Evolutionary conservation across 2,113 vertebrate species (phyloP), one percentile per base, ranked within the genome.

Genomic region (Turnix velox): DNA sequence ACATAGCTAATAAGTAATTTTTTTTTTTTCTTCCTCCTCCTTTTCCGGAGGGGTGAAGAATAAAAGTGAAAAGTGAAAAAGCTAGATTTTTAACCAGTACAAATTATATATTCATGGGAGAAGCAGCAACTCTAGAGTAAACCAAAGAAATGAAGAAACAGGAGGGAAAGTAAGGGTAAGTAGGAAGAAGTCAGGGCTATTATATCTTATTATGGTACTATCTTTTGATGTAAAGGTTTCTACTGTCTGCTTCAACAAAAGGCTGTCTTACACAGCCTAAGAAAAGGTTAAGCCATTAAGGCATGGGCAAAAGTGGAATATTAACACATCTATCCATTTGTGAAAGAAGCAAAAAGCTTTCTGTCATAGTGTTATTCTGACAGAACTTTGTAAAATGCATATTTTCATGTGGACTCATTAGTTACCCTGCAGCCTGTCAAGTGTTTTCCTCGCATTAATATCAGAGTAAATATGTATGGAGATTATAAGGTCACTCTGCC

Each of bases 211-310:
- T 71, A 81, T 1, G 2, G n/a, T 20, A 18, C 35, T 78, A 33
- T 37, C 48, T 92, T 94, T 81, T 87, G 33, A 69, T 87, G 22
- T 66, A 79, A 84, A 85, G 49, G 20, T 76, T 96, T 85, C 63
- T 43, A 55, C 88, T 54, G 20, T 54, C 49, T 87, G 24, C 40
- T 92, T 87, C 84, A 93, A 91, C 45, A 92, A 84, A 90, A 68
- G 81, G 35, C 37, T 52, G 4, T 43, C 57, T 71, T 72, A 74
- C 14, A 40, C 6, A 61, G 25, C 18, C 65, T 59, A 74, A 57
- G 80, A 84, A 93, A 92, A 94, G n/a, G 28, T 79, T 76, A 93
- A 93, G 39, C 14, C 46, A 85, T 39, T 39, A 82, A 92, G 61
- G 40, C 39, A 89, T 87, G n/a, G n/a, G 42, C 27, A 79, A 66